Evolutionary conservation across 2,888 invertebrate genomes (phyloP).

Genomic region (Oligia strigilis): DNA sequence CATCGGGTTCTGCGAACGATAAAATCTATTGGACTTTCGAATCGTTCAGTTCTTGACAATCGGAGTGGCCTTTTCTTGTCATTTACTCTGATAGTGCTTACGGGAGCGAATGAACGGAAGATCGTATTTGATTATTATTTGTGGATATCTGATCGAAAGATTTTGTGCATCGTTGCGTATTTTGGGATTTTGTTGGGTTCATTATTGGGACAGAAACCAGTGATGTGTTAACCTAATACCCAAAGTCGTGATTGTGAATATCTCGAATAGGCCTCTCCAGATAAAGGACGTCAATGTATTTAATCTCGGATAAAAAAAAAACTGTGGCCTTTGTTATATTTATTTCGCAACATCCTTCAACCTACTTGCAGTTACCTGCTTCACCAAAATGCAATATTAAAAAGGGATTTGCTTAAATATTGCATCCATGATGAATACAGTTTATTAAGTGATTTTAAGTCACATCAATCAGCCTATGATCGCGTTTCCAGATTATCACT

Average conservation of each 20-base stretch:
- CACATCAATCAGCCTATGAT: too few relatives aligned
- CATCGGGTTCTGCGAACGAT: constrained; percentile 33
- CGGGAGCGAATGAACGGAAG: constrained; percentile 26
- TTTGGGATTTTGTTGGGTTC: background rate
- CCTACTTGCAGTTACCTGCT: background rate
- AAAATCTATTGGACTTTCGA: constrained; percentile 49
- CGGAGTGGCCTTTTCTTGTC: constrained; percentile 52
- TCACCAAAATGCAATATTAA: too few relatives aligned
- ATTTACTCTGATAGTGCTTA: constrained; percentile 39
- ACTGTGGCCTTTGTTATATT: background rate
- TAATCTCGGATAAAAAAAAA: background rate
- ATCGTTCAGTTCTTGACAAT: constrained; percentile 44
- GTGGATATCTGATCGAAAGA: constrained; percentile 1
- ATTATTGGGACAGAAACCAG: too few relatives aligned
- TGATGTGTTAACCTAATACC: background rate
- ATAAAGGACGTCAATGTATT: background rate
- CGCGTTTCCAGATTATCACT: too few relatives aligned
- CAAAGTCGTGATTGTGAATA: background rate
- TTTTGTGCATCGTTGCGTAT: background rate
- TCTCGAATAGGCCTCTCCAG: background rate
- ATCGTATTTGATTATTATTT: constrained; percentile 36
- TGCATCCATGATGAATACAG: too few relatives aligned
- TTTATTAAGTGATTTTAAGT: too few relatives aligned
- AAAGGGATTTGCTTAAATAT: too few relatives aligned
- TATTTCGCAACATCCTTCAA: background rate